phyloP scores from a whole-genome alignment of 2,113 vertebrate species.

The Vulpes lagopus region DNA sequence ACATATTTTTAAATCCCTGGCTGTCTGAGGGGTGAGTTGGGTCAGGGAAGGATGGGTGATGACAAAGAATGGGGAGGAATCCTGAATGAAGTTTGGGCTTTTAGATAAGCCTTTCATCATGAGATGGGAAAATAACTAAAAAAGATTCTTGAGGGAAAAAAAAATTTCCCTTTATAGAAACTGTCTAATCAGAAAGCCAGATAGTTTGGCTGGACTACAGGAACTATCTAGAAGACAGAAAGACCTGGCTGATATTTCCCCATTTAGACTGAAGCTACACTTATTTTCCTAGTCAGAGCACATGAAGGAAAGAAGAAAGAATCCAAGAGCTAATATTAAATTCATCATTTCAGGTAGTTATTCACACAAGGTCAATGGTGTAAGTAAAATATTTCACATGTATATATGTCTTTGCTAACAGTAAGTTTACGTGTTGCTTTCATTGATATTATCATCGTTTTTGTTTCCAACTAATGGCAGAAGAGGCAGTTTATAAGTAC shows the following conservation, averaged over 20 bases:
- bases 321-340: not conserved
- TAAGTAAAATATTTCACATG: not conserved
- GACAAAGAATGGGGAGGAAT: constrained; percentile 58
- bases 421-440: not conserved
- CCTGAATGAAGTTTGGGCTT: constrained; percentile 24
- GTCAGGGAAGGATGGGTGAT: constrained; percentile 34
- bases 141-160: not conserved
- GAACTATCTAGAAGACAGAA: constrained; percentile 43
- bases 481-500: not conserved
- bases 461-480: not conserved
- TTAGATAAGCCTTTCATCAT: constrained; percentile 45
- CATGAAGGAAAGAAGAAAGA: not conserved
- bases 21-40: constrained; percentile 12
- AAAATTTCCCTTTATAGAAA: constrained; percentile 42
- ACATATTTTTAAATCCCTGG: constrained; percentile 72
- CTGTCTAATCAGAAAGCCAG: not conserved
- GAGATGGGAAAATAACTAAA: constrained; percentile 39
- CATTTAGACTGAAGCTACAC: constrained; percentile 63
- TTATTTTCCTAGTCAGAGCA: constrained; percentile 47
- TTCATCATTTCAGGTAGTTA: not conserved
- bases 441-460: not conserved
- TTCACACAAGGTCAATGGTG: not conserved
- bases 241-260: not conserved
- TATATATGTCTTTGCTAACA: not conserved
- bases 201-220: constrained; percentile 3